Percentiles rank a stretch among this genome's conserved stretches.
Conservation (phyloP, 2,113 vertebrate species). For the Ceyx melanurus region DNA sequence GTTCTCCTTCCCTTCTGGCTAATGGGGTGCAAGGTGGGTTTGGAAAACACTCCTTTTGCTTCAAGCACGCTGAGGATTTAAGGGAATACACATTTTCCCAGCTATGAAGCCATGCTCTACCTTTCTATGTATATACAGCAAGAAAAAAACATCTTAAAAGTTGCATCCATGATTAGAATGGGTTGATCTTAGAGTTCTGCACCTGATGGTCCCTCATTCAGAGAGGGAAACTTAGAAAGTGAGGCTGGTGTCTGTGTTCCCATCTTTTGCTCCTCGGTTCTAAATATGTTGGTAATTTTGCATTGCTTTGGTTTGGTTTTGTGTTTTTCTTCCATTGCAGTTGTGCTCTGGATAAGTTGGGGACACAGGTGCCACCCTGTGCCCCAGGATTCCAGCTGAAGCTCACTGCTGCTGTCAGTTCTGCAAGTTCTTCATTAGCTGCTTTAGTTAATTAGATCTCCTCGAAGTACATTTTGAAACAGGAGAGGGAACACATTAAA, state of each 20-base stretch:
- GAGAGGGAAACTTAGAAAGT: background rate
- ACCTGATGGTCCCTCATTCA: background rate
- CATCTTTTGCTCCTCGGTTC: background rate
- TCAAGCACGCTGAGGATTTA: background rate
- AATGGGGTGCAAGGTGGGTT: fast-evolving
- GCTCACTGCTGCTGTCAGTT: background rate
- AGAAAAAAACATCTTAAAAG: background rate
- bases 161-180: background rate
- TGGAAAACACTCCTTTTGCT: background rate
- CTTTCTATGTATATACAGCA: background rate
- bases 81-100: background rate
- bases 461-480: background rate
- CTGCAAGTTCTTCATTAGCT: background rate
- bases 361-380: background rate
- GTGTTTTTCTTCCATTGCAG: background rate
- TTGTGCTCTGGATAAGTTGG: background rate
- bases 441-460: background rate
- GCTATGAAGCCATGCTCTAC: background rate
- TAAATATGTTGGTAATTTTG: background rate
- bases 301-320: background rate
- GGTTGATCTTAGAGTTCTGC: background rate
- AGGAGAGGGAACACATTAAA: background rate
- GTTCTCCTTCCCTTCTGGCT: background rate
- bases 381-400: background rate
- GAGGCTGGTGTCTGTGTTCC: background rate